phyloP scores from a whole-genome alignment of 2,797 vertebrate species.

The Melanotaenia nigrans region DNA sequence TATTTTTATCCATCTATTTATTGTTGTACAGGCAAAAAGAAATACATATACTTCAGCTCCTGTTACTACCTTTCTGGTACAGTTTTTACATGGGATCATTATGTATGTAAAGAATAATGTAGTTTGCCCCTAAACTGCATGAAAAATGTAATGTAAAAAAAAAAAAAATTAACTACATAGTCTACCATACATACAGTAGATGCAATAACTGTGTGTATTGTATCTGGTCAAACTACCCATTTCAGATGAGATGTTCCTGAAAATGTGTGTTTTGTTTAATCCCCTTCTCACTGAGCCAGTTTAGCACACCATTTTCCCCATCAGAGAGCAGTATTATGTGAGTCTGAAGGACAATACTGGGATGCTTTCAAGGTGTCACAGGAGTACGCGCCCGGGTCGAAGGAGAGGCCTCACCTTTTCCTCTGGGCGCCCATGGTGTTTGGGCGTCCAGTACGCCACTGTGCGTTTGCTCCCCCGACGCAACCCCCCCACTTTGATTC shows the following conservation, averaged over 20 bases:
- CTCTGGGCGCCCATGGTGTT: conserved; percentile 54
- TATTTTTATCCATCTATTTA: conserved; percentile 61
- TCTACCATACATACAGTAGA: conserved; percentile 15
- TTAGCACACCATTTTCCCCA: conserved; percentile 16
- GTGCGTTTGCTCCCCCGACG: conserved; percentile 53
- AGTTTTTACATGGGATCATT: conserved; percentile 55
- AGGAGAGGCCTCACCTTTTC: conserved; percentile 73
- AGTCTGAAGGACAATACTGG: conserved; percentile 48
- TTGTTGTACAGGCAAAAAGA: conserved; percentile 52
- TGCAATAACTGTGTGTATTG: conserved; percentile 30
- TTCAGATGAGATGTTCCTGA: conserved; percentile 22
- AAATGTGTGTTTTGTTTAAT: conserved; percentile 13
- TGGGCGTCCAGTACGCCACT: conserved; percentile 47
- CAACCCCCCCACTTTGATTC: conserved; percentile 67
- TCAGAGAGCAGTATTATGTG: conserved; percentile 16
- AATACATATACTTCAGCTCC: conserved; percentile 18
- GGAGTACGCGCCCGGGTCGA: conserved; percentile 43
- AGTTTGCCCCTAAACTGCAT: conserved; percentile 60
- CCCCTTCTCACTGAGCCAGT: neutral
- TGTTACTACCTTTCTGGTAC: conserved; percentile 47
- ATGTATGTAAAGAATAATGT: conserved; percentile 36
- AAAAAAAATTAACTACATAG: conserved; percentile 24
- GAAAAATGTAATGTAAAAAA: conserved; percentile 27
- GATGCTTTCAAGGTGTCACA: conserved; percentile 63
- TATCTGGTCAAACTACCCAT: conserved; percentile 22